Percentiles rank a stretch among this genome's conserved stretches.
These are phyloP conservation scores for Ericerus pela DNA, from an alignment of 1,140 invertebrate species.

Conservation along the genomic window DNA sequence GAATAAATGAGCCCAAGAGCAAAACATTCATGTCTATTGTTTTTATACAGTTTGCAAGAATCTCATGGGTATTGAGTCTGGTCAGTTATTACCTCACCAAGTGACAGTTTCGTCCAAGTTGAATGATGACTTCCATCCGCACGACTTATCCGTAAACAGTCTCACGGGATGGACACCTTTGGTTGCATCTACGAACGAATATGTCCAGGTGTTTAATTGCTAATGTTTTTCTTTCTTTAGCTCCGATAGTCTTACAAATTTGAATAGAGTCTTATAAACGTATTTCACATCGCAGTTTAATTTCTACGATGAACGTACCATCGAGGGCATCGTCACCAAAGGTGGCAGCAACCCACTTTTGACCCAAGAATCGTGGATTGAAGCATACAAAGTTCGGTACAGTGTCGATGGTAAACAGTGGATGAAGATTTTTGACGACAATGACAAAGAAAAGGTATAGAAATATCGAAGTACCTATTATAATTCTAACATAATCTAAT, in stretches of 20 bases:
- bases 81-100: constrained; percentile 1
- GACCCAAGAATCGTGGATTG: constrained; percentile 51
- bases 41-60: constrained; percentile 18
- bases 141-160: constrained; percentile 16
- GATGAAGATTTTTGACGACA: constrained; percentile 46
- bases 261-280: not conserved
- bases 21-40: constrained; percentile 8
- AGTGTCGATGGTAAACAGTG: constrained; percentile 51
- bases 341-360: constrained; percentile 30
- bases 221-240: not conserved
- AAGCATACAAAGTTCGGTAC: constrained; percentile 52
- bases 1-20: not conserved
- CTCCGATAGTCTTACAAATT: not conserved
- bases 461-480: not conserved
- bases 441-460: constrained; percentile 35
- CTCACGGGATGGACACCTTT: constrained; percentile 21
- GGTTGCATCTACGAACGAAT: constrained; percentile 20
- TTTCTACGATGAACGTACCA: constrained; percentile 51
- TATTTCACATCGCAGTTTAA: constrained; percentile 42
- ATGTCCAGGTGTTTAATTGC: constrained; percentile 20
- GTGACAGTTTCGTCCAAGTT: constrained; percentile 17
- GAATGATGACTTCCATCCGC: constrained; percentile 14
- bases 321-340: constrained; percentile 62
- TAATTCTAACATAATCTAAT: not conserved
- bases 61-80: constrained; percentile 16